Evolutionary conservation across 1,140 invertebrate species (phyloP).

Genomic region (Hyposmocoma kahamanoa): DNA sequence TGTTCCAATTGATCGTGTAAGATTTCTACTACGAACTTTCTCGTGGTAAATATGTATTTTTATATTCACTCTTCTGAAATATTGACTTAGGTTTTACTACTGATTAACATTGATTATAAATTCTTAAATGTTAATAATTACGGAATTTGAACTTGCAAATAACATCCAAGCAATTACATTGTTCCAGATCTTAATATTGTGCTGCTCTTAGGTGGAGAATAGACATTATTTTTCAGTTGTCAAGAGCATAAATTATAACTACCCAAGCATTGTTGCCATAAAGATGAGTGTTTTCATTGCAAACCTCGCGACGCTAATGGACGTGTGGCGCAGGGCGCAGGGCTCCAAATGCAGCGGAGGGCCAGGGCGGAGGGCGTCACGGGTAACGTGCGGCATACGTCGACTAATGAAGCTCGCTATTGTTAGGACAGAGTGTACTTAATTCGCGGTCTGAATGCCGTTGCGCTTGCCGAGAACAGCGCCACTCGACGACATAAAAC

Average conservation of each 20-base stretch:
- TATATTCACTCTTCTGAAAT: no score
- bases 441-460: conserved; percentile 39
- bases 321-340: conserved; percentile 41
- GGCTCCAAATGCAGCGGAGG: no score
- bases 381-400: conserved; percentile 56
- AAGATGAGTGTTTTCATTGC: conserved; percentile 58
- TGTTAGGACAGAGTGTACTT: conserved; percentile 56
- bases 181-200: no score
- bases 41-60: conserved; percentile 20
- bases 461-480: conserved; percentile 25
- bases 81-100: no score
- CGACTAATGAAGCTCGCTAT: conserved; percentile 60
- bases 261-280: conserved; percentile 56
- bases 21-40: conserved; percentile 24
- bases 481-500: conserved; percentile 41
- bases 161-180: no score
- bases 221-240: conserved; percentile 55
- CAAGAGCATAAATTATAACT: conserved; percentile 64
- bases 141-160: no score
- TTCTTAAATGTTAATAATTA: no score
- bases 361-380: conserved; percentile 47
- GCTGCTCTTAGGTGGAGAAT: conserved; percentile 47
- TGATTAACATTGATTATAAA: no score
- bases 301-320: conserved; percentile 52
- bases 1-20: conserved; percentile 40